phyloP scores from a whole-genome alignment of 1,140 invertebrate genomes.

The Sweltsa coloradensis region DNA sequence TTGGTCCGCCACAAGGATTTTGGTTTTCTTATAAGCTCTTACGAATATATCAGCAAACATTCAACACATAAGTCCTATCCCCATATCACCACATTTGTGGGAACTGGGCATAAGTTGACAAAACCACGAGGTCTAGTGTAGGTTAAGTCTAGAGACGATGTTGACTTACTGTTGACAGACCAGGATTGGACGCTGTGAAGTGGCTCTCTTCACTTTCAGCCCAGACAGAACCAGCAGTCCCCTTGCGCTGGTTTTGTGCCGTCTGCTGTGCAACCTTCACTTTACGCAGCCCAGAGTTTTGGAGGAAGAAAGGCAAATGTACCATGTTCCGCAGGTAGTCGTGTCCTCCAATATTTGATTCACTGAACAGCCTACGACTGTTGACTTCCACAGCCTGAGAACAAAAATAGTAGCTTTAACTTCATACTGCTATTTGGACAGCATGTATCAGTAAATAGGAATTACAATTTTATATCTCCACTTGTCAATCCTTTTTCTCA shows the following conservation, averaged over 20 bases:
- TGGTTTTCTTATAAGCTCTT: too few relatives aligned
- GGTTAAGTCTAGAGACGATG: background rate
- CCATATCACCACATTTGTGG: too few relatives aligned
- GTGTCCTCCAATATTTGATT: conserved; percentile 83
- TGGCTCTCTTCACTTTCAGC: conserved; percentile 36
- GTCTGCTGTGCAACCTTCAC: conserved; percentile 78
- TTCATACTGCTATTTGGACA: background rate
- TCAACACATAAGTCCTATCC: too few relatives aligned
- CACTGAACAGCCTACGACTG: conserved; percentile 67
- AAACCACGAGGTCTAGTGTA: background rate
- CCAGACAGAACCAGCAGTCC: conserved; percentile 19
- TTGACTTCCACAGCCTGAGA: conserved; percentile 81
- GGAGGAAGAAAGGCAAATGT: conserved; percentile 93
- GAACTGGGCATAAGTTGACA: too few relatives aligned
- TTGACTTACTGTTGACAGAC: conserved; percentile 6
- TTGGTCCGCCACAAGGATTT: too few relatives aligned
- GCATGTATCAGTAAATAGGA: background rate
- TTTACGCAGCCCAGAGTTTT: conserved; percentile 86
- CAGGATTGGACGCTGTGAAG: conserved; percentile 14
- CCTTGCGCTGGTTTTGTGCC: conserved; percentile 29
- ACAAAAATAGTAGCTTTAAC: conserved; percentile 8
- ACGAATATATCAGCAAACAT: too few relatives aligned
- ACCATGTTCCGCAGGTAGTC: conserved; percentile 95
- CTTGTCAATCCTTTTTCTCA: too few relatives aligned
- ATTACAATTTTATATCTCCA: too few relatives aligned